Conservation (phyloP, 2,888 invertebrate genomes). For the Drosophila tripunctata region DNA sequence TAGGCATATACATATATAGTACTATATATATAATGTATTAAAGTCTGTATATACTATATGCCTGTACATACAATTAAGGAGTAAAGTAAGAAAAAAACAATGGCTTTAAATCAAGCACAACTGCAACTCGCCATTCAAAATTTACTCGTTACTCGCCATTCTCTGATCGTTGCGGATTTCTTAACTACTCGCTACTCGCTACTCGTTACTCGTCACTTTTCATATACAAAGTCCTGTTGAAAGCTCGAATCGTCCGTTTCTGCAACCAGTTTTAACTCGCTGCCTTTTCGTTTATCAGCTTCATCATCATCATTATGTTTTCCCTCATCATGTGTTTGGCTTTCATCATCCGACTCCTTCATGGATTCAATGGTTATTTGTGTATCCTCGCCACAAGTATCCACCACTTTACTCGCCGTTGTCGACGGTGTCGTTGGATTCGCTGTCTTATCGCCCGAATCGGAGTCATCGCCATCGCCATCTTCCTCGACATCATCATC, state of each 20-base stretch:
- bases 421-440: conserved; percentile 5
- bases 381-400: conserved; percentile 48
- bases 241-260: conserved; percentile 28
- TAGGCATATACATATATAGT: not conserved
- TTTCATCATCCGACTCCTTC: conserved; percentile 65
- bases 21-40: conserved; percentile 7
- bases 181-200: not conserved
- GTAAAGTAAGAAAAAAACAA: not conserved
- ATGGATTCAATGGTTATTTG: conserved; percentile 69
- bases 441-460: conserved; percentile 11
- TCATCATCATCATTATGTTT: conserved; percentile 46
- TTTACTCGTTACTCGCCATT: not conserved
- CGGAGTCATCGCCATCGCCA: conserved; percentile 25
- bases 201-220: conserved; percentile 12
- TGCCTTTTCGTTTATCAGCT: conserved; percentile 10
- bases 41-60: not conserved
- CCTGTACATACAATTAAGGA: not conserved
- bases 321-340: conserved; percentile 41
- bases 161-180: not conserved
- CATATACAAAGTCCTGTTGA: conserved; percentile 34
- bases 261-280: conserved; percentile 1
- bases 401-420: conserved; percentile 18
- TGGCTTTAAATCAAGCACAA: not conserved
- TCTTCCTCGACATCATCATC: conserved; percentile 30
- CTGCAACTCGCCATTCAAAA: not conserved